Evolutionary conservation across 2,113 vertebrate genomes (phyloP), one percentile per base, ranked within the genome.

Genomic region (Proterorhinus semilunaris): DNA sequence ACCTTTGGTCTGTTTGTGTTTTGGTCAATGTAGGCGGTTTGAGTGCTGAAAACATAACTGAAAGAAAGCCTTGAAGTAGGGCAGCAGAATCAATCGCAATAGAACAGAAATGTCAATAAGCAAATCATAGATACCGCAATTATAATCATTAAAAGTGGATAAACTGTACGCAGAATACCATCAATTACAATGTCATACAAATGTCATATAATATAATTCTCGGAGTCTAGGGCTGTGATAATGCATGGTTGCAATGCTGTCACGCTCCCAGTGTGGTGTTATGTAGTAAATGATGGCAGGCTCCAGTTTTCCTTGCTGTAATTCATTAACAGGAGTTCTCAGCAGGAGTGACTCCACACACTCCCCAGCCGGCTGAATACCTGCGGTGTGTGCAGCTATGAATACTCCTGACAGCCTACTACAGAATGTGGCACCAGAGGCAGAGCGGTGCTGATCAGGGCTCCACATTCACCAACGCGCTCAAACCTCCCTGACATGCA

Each of bases 371-470:
- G 47, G 69, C 50, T 11, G 46, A 49, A 71, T 48, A 55, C n/a
- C 53, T n/a, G 52, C 8, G 6, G 50, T 27, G 44, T 45, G 49
- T 66, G 54, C 55, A 13, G 44, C 77, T 67, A 70, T 75, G 65
- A 78, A 81, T 68, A 83, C 45, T 68, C 55, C 44, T 65, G 55
- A 52, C 75, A 52, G 65, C 50, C 66, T 55, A 43, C 62, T 75
- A 68, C 72, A 57, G 79, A 76, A 76, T 79, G 62, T 81, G 81
- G 83, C 83, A 84, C 81, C 74, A 62, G 65, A 70, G 69, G 73
- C 57, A 74, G 63, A 62, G 71, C 51, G 43, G 5, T 7, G 57
- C 65, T 49, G 64, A 45, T 53, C 61, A 78, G 65, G 8, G 47
- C 8, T 66, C 48, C 62, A 11, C 45, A 70, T 58, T 36, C 58